These are phyloP conservation scores for Lamellibrachia luymesi DNA, from an alignment of 1,140 invertebrate genomes.

Conservation along the genomic window DNA sequence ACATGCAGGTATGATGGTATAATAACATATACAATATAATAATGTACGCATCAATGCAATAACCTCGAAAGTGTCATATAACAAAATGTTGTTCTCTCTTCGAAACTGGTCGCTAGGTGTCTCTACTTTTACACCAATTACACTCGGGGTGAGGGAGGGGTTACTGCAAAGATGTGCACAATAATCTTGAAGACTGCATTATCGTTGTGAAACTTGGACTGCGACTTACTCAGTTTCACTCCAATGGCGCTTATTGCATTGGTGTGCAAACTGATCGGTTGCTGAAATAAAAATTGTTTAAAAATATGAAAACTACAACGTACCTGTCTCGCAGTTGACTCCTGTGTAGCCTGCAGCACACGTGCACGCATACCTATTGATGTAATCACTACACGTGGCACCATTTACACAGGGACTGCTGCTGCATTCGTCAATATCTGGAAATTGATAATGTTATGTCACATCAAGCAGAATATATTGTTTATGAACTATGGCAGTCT, in stretches of 20 bases:
- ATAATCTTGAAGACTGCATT: too few species aligned
- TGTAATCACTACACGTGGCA: constrained; percentile 17
- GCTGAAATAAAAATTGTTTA: not conserved
- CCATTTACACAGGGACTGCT: constrained; percentile 22
- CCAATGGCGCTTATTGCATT: not conserved
- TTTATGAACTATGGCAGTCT: not conserved
- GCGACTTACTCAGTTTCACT: too few species aligned
- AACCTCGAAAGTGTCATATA: too few species aligned
- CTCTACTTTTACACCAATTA: not conserved
- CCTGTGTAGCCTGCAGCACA: constrained; percentile 24
- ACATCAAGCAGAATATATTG: not conserved
- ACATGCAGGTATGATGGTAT: not conserved
- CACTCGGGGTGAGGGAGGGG: too few species aligned
- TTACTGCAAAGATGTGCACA: too few species aligned
- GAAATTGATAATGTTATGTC: constrained; percentile 15
- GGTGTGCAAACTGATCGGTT: not conserved
- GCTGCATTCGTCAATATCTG: constrained; percentile 23
- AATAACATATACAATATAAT: not conserved
- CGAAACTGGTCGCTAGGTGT: not conserved
- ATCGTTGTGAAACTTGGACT: too few species aligned
- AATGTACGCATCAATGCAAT: not conserved
- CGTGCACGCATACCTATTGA: not conserved
- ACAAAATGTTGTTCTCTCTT: too few species aligned
- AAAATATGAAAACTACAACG: not conserved
- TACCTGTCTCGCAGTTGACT: constrained; percentile 23